A percentile compares a stretch with the other conserved stretches of the same genome.
These are phyloP conservation scores for Scolanthus callimorphus DNA, from an alignment of 92 coral and sea anemone species.

Conservation along the genomic window DNA sequence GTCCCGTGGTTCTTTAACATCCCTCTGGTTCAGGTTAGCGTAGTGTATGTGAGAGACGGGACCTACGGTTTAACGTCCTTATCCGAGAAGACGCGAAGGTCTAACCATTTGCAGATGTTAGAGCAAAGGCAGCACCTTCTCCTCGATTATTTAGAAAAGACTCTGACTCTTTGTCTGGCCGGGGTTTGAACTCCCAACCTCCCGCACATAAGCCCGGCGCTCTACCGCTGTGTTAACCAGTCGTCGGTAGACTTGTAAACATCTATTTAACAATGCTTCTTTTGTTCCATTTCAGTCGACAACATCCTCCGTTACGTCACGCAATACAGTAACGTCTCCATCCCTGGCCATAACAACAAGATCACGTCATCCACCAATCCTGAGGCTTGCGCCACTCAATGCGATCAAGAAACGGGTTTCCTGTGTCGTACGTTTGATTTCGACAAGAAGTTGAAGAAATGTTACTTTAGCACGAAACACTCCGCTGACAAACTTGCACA, in stretches of 20 bases:
- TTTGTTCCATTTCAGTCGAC: constrained; percentile 45
- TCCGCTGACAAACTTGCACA: constrained; percentile 32
- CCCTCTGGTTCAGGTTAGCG: too few relatives aligned
- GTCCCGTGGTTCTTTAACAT: too few relatives aligned
- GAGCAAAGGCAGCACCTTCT: too few relatives aligned
- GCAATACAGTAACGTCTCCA: constrained; percentile 41
- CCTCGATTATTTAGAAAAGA: too few relatives aligned
- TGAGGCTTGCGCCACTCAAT: constrained; percentile 61
- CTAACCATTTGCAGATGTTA: too few relatives aligned
- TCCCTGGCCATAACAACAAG: constrained; percentile 42
- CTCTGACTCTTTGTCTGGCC: too few relatives aligned
- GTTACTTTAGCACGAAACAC: constrained; percentile 62
- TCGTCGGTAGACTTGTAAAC: background rate
- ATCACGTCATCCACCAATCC: constrained; percentile 41
- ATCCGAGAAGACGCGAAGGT: too few relatives aligned
- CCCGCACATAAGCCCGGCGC: too few relatives aligned
- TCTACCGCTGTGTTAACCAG: too few relatives aligned
- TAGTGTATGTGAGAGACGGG: too few relatives aligned
- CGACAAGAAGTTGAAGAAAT: constrained; percentile 44
- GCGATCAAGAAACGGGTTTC: constrained; percentile 50
- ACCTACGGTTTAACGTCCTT: too few relatives aligned
- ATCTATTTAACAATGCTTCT: background rate
- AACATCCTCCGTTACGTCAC: constrained; percentile 29
- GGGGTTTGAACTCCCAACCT: too few relatives aligned
- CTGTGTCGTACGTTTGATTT: constrained; percentile 87